These are phyloP conservation scores for Athalia circularis DNA, from an alignment of 2,888 invertebrate genomes.

Conservation along the genomic window DNA sequence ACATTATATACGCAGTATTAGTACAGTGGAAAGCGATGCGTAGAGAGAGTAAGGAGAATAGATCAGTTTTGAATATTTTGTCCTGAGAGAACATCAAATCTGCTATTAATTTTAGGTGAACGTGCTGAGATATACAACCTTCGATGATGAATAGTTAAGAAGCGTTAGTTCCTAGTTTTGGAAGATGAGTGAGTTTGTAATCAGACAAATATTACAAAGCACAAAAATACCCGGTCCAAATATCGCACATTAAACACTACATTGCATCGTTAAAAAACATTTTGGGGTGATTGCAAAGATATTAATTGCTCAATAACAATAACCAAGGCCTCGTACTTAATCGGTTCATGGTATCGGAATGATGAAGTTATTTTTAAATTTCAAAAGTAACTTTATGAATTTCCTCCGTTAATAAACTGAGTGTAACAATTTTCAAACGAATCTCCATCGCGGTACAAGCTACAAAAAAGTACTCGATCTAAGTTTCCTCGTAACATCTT, in stretches of 20 bases:
- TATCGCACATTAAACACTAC: too few species aligned
- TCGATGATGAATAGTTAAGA: slow-evolving; percentile 56
- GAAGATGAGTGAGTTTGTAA: slow-evolving; percentile 60
- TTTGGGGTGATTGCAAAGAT: slow-evolving; percentile 22
- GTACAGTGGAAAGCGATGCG: slow-evolving; percentile 11
- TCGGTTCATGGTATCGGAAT: neutral
- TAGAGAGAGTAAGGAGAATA: slow-evolving; percentile 41
- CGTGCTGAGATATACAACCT: slow-evolving; percentile 9
- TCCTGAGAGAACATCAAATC: slow-evolving; percentile 13
- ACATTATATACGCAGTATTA: too few species aligned
- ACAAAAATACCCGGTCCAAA: slow-evolving; percentile 15
- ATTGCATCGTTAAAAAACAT: neutral
- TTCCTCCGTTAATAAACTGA: too few species aligned
- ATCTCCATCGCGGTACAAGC: too few species aligned
- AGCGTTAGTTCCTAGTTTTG: slow-evolving; percentile 64
- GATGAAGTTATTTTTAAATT: too few species aligned
- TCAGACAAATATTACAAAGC: neutral
- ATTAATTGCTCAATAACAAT: neutral
- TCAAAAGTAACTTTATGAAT: too few species aligned
- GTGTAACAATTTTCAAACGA: too few species aligned
- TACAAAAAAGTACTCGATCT: too few species aligned
- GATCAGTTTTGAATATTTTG: neutral
- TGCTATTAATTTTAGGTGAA: neutral
- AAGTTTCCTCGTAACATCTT: too few species aligned
- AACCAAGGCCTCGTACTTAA: slow-evolving; percentile 13